Evolutionary conservation across 1,140 invertebrate species (phyloP), one percentile per base, ranked within the genome.

Genomic region (Dreissena rostriformis): DNA sequence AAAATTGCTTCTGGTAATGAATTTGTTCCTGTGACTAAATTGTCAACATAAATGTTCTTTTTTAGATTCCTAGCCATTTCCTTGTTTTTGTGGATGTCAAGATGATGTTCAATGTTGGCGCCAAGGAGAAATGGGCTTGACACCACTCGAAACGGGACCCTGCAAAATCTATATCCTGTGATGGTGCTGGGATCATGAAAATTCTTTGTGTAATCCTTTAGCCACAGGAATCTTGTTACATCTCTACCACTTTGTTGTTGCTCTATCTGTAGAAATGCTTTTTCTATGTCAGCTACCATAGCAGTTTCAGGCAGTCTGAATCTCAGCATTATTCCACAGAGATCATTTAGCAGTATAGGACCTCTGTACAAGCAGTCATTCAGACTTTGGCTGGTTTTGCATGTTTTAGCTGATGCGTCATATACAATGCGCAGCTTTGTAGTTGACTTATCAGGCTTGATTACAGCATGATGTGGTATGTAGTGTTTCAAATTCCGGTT

Each of bases 271-370:
- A 55, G 15, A 55, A 74, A 55, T 19, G 49, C 17, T 24, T 74
- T 74, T 61, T 74, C 72, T 12, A 61, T 74, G 52, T 74, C 52
- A 22, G 72, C 29, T 53, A 74, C 52, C 14, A 74, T 74, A 26
- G 11, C 51, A 17, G 55, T 53, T 17, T 29, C 8, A n/a, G 10
- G 51, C 11, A 55, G 17, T 24, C 52, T 8, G 52, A 74, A 74
- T 53, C 49, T 52, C 24, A 74, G 51, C 26, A 74, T 49, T 8
- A 53, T 74, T 57, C 51, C 72, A 53, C 55, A 74, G 17, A 74
- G 52, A 26, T 74, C 51, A 74, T 61, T 53, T 17, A 74, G 52
- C 12, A 74, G 72, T 55, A 55, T 51, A 17, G 19, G 72, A 52
- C 53, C 55, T 55, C 28, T 53, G 51, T 74, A 55, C 22, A 74